These are phyloP conservation scores for Datnioides undecimradiatus DNA, from an alignment of 2,113 vertebrate genomes.

Conservation along the genomic window DNA sequence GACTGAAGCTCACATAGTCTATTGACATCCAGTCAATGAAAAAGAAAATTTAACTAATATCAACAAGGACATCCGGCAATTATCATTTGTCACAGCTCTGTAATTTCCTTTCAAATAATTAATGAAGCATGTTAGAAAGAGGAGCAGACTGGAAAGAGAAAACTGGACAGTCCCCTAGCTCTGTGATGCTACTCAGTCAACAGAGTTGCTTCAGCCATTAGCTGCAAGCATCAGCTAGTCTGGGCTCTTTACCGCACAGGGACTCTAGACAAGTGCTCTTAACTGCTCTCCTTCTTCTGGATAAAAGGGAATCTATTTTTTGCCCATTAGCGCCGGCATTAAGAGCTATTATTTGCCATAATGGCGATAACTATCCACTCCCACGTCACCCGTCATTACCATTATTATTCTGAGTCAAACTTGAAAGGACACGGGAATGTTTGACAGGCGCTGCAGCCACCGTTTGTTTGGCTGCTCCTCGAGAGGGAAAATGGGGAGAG, in stretches of 20 bases:
- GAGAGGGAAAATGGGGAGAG: constrained; percentile 24
- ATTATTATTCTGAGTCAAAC: constrained; percentile 75
- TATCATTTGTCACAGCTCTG: constrained; percentile 13
- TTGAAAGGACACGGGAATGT: constrained; percentile 75
- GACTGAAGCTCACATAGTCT: not conserved
- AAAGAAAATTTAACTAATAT: constrained; percentile 1
- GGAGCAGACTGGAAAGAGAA: constrained; percentile 12
- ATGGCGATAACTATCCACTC: constrained; percentile 65
- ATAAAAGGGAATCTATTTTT: constrained; percentile 73
- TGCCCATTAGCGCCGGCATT: constrained; percentile 78
- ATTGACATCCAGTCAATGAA: not conserved
- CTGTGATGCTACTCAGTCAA: constrained; percentile 17
- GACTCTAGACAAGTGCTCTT: constrained; percentile 70
- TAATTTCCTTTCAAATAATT: constrained; percentile 26
- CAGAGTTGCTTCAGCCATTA: constrained; percentile 53
- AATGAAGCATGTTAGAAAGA: constrained; percentile 24
- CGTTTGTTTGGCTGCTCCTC: constrained; percentile 60
- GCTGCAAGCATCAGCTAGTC: constrained; percentile 32
- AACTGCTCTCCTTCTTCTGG: constrained; percentile 62
- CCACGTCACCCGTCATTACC: constrained; percentile 73
- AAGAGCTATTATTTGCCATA: constrained; percentile 78
- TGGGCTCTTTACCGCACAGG: constrained; percentile 44
- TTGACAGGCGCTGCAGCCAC: constrained; percentile 47
- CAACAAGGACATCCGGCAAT: not conserved
- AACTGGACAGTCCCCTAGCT: constrained; percentile 18